Base-by-base conservation (phyloP, 2,797 vertebrate genomes). In the Bradypodion ventrale region DNA sequence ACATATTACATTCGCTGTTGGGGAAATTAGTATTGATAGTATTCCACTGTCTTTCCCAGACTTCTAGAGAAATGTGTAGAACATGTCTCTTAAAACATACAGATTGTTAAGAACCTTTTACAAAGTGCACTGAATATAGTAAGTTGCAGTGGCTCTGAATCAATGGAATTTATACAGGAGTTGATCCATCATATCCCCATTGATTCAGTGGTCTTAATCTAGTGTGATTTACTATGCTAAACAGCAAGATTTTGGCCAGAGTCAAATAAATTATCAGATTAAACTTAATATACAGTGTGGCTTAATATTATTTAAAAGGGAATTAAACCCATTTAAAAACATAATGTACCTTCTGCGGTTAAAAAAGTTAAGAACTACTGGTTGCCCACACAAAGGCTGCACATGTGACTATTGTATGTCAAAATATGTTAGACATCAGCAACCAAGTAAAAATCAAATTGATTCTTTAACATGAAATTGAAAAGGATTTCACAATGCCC, bases 371-470 rank as follows among this genome's bases (percentile, higher is more conserved):
- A 16, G 32, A 32, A 27, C 37, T 32, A 74, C 60, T 52, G 32
- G 4, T 56, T 82, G 52, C 5, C n/a, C 40, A 37, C 16, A n/a
- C 6, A 56, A 12, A 27, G 73, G 2, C 1, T 32, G 6, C 59
- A 25, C 27, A 63, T 63, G 13, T 49, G 25, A 69, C 25, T n/a
- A 5, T n/a, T 42, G 12, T 27, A 42, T 35, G 15, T 70, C 80
- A 63, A 23, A 80, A 19, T 62, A 87, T 70, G 0, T 56, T 42
- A 32, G 80, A 77, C 74, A 23, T 32, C 25, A 79, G 78, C 80
- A 56, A 59, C 85, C 82, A 5, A n/a, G 29, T 46, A 49, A 6
- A 84, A 83, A n/a, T 15, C 85, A 80, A 79, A 70, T 32, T 27
- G 21, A 32, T 7, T 59, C 15, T 75, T 25, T 49, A 62, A 62